phyloP scores from a whole-genome alignment of 2,797 vertebrate genomes.

The Anguilla marmorata region DNA sequence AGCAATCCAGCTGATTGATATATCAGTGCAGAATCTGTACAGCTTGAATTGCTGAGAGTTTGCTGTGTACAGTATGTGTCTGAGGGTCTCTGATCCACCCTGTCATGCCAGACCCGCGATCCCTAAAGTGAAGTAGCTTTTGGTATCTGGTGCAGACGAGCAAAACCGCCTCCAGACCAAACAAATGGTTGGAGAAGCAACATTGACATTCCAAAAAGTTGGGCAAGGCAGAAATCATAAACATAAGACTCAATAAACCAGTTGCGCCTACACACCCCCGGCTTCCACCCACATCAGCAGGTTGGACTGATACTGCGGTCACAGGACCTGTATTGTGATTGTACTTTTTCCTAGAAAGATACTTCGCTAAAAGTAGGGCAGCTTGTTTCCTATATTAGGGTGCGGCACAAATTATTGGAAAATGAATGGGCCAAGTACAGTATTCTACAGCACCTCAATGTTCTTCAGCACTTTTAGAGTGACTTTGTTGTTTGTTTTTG shows the following conservation, averaged over 20 bases:
- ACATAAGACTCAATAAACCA: not conserved
- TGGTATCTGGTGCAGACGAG: not conserved
- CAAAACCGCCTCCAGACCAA: constrained; percentile 9
- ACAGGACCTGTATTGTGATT: not conserved
- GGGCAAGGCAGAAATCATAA: not conserved
- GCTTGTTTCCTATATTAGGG: not conserved
- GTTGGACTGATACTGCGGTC: not conserved
- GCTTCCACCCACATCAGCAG: not conserved
- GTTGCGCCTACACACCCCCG: not conserved
- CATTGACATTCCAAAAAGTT: not conserved
- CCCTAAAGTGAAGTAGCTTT: not conserved
- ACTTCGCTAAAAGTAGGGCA: not conserved
- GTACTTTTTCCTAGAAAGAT: not conserved
- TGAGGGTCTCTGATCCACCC: not conserved
- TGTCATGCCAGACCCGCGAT: not conserved
- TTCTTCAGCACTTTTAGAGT: not conserved
- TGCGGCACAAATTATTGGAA: not conserved
- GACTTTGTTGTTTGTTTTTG: not conserved
- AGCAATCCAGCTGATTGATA: not conserved
- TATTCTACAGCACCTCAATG: not conserved
- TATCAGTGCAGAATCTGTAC: not conserved
- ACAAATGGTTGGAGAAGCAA: not conserved
- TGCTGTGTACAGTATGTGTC: not conserved
- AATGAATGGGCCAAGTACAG: not conserved
- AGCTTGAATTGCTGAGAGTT: not conserved